Evolutionary conservation across 2,797 vertebrate genomes (phyloP).

Genomic region (Girardinus metallicus): DNA sequence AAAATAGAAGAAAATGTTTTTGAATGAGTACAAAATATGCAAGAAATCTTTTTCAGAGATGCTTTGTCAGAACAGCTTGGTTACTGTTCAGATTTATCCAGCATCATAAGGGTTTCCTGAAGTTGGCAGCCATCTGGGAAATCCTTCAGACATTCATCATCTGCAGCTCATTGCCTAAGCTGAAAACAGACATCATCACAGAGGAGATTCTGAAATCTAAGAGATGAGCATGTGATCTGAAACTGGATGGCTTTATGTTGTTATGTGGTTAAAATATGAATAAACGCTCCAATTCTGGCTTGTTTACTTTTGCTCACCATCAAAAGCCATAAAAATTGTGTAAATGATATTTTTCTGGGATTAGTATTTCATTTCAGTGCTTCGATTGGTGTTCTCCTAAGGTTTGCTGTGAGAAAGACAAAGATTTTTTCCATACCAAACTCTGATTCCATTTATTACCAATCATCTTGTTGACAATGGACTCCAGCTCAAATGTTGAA

Average conservation of each 20-base stretch:
- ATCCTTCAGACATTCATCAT: slow-evolving; percentile 1
- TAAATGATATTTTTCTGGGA: not conserved
- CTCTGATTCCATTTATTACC: not conserved
- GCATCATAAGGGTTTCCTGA: not conserved
- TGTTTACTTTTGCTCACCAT: not conserved
- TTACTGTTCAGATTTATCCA: not conserved
- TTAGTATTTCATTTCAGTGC: not conserved
- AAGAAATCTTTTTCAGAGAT: not conserved
- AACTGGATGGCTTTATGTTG: not conserved
- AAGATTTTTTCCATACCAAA: not conserved
- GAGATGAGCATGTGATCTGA: not conserved
- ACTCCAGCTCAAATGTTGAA: not conserved
- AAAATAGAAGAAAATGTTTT: not conserved
- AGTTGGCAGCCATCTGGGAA: slow-evolving; percentile 2
- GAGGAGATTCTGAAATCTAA: not conserved
- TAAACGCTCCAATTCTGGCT: not conserved
- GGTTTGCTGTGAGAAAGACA: not conserved
- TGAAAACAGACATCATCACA: not conserved
- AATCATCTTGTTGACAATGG: not conserved
- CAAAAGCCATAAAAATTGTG: not conserved
- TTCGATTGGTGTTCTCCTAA: not conserved
- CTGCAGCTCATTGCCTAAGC: not conserved
- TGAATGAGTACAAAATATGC: not conserved
- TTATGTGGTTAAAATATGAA: not conserved
- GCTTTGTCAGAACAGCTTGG: not conserved